These are phyloP conservation scores for Mesorhabditis spiculigera DNA, from an alignment of 2,888 invertebrate species.

Conservation along the genomic window DNA sequence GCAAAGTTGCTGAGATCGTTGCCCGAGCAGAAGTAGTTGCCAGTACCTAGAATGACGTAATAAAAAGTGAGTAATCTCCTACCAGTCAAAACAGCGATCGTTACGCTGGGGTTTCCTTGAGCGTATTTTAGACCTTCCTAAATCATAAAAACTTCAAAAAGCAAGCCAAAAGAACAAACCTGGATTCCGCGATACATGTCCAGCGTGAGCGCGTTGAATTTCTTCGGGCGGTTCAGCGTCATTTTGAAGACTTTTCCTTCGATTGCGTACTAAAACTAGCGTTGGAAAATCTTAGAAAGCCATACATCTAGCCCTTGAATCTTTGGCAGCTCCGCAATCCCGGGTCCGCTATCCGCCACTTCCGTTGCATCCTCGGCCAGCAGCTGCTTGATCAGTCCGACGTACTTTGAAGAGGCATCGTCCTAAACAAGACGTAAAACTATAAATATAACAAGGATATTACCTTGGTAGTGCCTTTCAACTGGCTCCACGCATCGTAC, in stretches of 20 bases:
- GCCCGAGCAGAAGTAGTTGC: slow-evolving; percentile 80
- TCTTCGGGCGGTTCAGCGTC: slow-evolving; percentile 47
- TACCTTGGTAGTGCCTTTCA: slow-evolving; percentile 64
- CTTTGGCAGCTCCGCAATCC: slow-evolving; percentile 30
- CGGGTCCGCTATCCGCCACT: slow-evolving; percentile 62
- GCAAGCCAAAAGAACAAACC: background rate
- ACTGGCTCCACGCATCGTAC: slow-evolving; percentile 65
- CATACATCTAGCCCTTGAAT: slow-evolving; percentile 26
- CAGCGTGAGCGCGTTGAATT: slow-evolving; percentile 52
- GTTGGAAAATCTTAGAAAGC: too few relatives aligned
- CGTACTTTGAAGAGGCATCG: slow-evolving; percentile 4
- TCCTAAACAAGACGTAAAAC: background rate
- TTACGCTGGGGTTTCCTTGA: slow-evolving; percentile 68
- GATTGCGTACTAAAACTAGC: too few relatives aligned
- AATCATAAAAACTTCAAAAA: slow-evolving; percentile 22
- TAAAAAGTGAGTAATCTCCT: too few relatives aligned
- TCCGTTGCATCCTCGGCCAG: slow-evolving; percentile 56
- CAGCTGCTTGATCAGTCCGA: background rate
- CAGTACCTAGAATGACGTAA: slow-evolving; percentile 60
- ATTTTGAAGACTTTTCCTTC: slow-evolving; percentile 42
- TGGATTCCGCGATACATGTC: slow-evolving; percentile 44
- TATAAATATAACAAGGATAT: too few relatives aligned
- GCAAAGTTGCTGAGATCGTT: slow-evolving; percentile 71
- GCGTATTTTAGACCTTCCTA: slow-evolving; percentile 33
- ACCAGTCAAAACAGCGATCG: slow-evolving; percentile 73